These are phyloP conservation scores for Gephyroberyx darwinii DNA, from an alignment of 2,797 vertebrate species.

Conservation along the genomic window DNA sequence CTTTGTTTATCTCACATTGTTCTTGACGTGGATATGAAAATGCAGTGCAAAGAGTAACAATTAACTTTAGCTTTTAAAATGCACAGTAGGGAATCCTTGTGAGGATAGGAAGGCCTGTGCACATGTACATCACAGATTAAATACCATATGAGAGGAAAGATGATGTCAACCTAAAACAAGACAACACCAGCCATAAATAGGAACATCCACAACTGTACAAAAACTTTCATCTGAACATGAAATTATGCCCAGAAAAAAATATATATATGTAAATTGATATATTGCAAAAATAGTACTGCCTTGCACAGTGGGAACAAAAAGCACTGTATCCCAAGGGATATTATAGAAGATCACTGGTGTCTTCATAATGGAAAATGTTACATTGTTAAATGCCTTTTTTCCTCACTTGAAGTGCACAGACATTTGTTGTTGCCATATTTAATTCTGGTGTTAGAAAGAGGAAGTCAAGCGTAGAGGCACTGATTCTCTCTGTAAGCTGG, in stretches of 20 bases:
- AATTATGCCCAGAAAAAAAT: conserved; percentile 29
- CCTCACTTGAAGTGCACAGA: conserved; percentile 58
- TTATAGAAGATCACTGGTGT: conserved; percentile 67
- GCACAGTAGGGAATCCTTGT: neutral
- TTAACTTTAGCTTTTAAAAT: neutral
- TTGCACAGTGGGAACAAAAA: conserved; percentile 65
- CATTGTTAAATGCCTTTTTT: conserved; percentile 66
- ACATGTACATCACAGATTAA: conserved; percentile 10
- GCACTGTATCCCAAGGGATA: conserved; percentile 50
- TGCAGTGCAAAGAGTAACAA: neutral
- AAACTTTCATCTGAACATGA: conserved; percentile 30
- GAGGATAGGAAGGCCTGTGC: neutral
- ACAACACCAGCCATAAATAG: conserved; percentile 24
- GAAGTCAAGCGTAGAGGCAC: conserved; percentile 68
- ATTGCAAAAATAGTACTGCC: conserved; percentile 50
- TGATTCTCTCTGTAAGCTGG: conserved; percentile 46
- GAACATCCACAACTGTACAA: conserved; percentile 29
- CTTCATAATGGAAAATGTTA: conserved; percentile 76
- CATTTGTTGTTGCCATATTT: conserved; percentile 76
- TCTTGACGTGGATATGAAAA: conserved; percentile 7
- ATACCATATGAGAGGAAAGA: conserved; percentile 22
- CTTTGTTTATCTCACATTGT: neutral
- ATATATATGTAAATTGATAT: conserved; percentile 19
- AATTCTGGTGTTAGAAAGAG: conserved; percentile 75
- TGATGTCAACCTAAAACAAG: conserved; percentile 25